These are phyloP conservation scores for Lycocorax pyrrhopterus DNA, from an alignment of 2,113 vertebrate genomes.

Conservation along the genomic window DNA sequence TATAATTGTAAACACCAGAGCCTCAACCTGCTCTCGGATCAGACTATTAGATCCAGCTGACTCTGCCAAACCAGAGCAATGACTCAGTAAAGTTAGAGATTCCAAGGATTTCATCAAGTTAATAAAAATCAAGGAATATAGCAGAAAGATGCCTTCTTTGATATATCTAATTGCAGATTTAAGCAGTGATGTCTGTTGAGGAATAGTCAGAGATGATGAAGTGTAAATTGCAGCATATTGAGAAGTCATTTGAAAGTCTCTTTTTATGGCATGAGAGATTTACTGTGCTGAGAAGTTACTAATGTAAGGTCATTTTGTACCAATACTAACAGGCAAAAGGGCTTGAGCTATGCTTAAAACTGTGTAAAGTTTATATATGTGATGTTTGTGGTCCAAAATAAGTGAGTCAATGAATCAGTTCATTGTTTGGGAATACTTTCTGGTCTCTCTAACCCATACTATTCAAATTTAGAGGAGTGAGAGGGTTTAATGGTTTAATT, in stretches of 20 bases:
- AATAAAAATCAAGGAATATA: neutral
- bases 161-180: neutral
- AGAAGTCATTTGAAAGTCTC: neutral
- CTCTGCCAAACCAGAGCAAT: neutral
- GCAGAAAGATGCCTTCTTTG: neutral
- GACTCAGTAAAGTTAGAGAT: slow-evolving; percentile 1
- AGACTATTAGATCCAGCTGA: neutral
- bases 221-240: neutral
- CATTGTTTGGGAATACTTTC: neutral
- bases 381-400: neutral
- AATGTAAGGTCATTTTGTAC: neutral
- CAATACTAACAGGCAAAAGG: neutral
- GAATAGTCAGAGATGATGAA: neutral
- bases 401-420: neutral
- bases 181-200: neutral
- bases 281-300: neutral
- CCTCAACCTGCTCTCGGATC: neutral
- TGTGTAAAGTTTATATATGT: neutral
- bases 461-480: neutral
- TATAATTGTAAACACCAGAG: neutral
- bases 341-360: neutral
- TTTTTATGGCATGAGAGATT: neutral
- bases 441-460: neutral
- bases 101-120: neutral
- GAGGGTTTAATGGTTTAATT: neutral